These are phyloP conservation scores for Centropyge bicolor DNA, from an alignment of 2,797 vertebrate genomes.

Conservation along the genomic window DNA sequence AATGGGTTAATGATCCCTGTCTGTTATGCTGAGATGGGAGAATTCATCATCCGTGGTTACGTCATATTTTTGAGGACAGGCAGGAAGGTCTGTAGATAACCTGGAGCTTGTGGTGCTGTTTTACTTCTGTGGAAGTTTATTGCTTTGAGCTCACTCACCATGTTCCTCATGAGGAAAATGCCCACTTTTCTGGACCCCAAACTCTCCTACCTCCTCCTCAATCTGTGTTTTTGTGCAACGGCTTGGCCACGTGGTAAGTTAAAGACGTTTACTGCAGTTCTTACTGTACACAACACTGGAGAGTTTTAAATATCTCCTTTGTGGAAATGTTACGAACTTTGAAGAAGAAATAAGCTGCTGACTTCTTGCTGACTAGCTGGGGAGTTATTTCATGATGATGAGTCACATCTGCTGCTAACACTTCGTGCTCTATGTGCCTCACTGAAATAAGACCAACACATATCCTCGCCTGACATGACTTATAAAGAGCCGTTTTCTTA, in stretches of 20 bases:
- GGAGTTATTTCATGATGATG: constrained; percentile 46
- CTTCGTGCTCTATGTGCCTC: constrained; percentile 1
- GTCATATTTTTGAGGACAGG: constrained; percentile 34
- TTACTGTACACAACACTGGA: background rate
- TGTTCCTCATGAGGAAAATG: constrained; percentile 36
- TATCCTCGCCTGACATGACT: background rate
- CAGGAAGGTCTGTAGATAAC: constrained; percentile 12
- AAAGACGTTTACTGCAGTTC: background rate
- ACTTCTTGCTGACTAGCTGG: constrained; percentile 49
- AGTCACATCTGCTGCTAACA: constrained; percentile 52
- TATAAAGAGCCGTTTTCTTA: background rate
- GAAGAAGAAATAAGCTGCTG: constrained; percentile 14
- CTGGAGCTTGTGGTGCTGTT: background rate
- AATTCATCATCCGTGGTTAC: constrained; percentile 18
- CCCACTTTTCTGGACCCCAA: constrained; percentile 35
- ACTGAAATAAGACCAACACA: constrained; percentile 5
- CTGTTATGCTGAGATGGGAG: constrained; percentile 26
- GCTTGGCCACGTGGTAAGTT: constrained; percentile 72
- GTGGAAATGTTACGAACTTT: background rate
- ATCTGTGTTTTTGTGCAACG: constrained; percentile 53
- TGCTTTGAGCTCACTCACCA: constrained; percentile 34
- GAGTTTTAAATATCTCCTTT: background rate
- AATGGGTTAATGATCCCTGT: constrained; percentile 61
- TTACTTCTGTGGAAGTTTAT: constrained; percentile 33
- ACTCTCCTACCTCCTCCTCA: constrained; percentile 58